Evolutionary conservation across 2,888 invertebrate genomes (phyloP).

Genomic region (Tetranychus piercei): DNA sequence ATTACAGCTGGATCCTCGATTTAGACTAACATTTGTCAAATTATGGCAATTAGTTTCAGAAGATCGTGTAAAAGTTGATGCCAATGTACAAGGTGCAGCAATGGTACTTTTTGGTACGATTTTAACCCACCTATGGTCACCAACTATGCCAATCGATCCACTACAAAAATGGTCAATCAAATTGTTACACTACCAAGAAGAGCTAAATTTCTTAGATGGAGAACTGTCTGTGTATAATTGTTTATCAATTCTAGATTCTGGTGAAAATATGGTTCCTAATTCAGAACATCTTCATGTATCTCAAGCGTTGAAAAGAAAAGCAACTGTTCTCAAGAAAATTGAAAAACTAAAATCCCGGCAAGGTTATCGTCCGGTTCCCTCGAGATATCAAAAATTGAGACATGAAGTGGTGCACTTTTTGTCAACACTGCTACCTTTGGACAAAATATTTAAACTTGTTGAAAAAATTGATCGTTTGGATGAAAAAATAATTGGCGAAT

Average conservation of each 20-base stretch:
- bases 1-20: not conserved
- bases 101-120: slow-evolving; percentile 38
- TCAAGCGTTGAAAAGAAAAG: slow-evolving; percentile 10
- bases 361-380: slow-evolving; percentile 21
- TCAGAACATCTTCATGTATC: slow-evolving; percentile 20
- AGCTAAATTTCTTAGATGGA: slow-evolving; percentile 36
- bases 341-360: slow-evolving; percentile 19
- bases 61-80: not conserved
- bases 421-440: not conserved
- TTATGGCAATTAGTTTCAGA: not conserved
- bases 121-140: slow-evolving; percentile 27
- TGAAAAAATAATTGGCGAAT: slow-evolving; percentile 3
- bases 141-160: slow-evolving; percentile 57
- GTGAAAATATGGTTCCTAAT: slow-evolving; percentile 11
- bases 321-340: slow-evolving; percentile 12
- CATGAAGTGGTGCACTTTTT: slow-evolving; percentile 18
- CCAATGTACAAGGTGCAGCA: not conserved
- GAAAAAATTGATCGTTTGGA: not conserved
- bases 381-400: slow-evolving; percentile 17
- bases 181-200: slow-evolving; percentile 48
- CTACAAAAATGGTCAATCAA: slow-evolving; percentile 56
- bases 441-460: not conserved
- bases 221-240: slow-evolving; percentile 21
- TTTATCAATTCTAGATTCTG: slow-evolving; percentile 18
- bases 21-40: not conserved